Conservation (phyloP, 2,888 invertebrate genomes). For the Candidula unifasciata region DNA sequence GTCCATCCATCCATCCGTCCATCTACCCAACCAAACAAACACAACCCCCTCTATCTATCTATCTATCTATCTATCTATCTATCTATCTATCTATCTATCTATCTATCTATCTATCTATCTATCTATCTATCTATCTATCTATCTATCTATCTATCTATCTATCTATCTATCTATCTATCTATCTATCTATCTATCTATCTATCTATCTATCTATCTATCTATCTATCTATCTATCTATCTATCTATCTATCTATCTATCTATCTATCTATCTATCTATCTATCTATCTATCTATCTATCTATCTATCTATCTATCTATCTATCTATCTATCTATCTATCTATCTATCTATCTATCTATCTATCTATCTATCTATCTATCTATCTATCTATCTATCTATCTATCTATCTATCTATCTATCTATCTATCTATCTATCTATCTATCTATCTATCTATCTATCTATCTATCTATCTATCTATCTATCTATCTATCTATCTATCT, state of each 20-base stretch:
- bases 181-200: not conserved
- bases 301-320: not conserved
- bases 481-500: too few relatives aligned
- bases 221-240: not conserved
- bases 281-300: not conserved
- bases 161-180: not conserved
- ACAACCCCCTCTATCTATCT: not conserved
- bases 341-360: not conserved
- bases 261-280: not conserved
- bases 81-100: not conserved
- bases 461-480: not conserved
- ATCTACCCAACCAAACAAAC: too few relatives aligned
- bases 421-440: not conserved
- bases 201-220: not conserved
- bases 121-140: not conserved
- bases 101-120: not conserved
- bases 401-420: not conserved
- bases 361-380: not conserved
- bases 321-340: not conserved
- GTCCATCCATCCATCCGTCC: too few relatives aligned
- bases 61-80: not conserved
- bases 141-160: not conserved
- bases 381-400: not conserved
- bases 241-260: not conserved
- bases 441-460: not conserved